Conservation (phyloP, 2,113 vertebrate species). For the Neogobius melanostomus region DNA sequence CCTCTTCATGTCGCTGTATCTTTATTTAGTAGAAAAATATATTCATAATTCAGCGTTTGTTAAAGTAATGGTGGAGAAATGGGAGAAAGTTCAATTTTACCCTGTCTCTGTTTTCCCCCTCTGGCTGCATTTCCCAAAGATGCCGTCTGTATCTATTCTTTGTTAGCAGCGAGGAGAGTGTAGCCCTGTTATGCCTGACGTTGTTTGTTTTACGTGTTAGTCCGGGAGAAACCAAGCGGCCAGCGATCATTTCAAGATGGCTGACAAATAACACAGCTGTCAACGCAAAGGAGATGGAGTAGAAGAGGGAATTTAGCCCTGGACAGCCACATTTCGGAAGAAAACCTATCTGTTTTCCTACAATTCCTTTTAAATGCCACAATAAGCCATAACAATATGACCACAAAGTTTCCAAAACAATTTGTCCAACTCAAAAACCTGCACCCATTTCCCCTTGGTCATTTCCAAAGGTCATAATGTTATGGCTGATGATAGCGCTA, state of each 20-base stretch:
- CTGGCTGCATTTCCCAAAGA: too few relatives aligned
- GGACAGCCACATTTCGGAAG: constrained; percentile 48
- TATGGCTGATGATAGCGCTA: background rate
- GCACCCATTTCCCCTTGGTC: background rate
- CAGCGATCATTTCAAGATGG: constrained; percentile 24
- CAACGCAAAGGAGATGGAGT: constrained; percentile 19
- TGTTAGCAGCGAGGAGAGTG: background rate
- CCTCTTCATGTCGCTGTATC: too few relatives aligned
- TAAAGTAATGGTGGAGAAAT: too few relatives aligned
- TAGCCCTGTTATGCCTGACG: constrained; percentile 17
- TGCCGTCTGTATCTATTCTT: too few relatives aligned
- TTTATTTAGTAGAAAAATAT: too few relatives aligned
- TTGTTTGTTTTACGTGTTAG: constrained; percentile 9
- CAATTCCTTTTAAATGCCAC: constrained; percentile 17
- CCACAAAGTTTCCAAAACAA: background rate
- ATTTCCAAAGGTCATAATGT: background rate
- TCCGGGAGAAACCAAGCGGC: background rate
- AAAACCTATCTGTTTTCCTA: constrained; percentile 22
- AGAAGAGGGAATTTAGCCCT: constrained; percentile 31
- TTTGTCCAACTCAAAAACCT: too few relatives aligned
- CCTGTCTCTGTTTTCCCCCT: too few relatives aligned
- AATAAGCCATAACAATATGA: background rate
- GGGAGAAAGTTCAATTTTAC: too few relatives aligned
- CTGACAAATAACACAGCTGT: constrained; percentile 24
- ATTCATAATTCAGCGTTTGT: too few relatives aligned